A percentile compares a stretch with the other conserved stretches of the same genome.
phyloP scores from a whole-genome alignment of 2,888 invertebrate species.

The Ganaspis brasiliensis region DNA sequence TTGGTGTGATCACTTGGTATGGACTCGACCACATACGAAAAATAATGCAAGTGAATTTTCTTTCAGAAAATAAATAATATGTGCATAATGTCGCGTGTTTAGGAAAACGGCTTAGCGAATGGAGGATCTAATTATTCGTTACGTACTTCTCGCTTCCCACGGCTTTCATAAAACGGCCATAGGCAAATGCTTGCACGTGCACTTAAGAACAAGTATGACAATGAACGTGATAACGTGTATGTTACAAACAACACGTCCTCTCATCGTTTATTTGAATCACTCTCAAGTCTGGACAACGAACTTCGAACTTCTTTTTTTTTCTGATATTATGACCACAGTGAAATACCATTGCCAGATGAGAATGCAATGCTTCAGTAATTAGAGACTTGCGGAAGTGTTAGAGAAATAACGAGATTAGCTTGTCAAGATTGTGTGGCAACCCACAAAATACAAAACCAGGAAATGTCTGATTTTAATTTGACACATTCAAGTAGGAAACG shows the following conservation, averaged over 20 bases:
- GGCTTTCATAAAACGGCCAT: conserved; percentile 62
- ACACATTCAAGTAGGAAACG: not conserved
- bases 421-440: conserved; percentile 14
- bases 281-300: conserved; percentile 26
- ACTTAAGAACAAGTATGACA: conserved; percentile 30
- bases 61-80: too few species aligned
- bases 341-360: conserved; percentile 12
- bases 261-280: conserved; percentile 33
- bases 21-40: too few species aligned
- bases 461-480: conserved; percentile 10
- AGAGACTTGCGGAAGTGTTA: conserved; percentile 22
- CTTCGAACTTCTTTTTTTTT: conserved; percentile 32
- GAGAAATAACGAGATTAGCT: conserved; percentile 24
- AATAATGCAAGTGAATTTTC: too few species aligned
- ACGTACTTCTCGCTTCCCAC: conserved; percentile 65
- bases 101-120: conserved; percentile 22
- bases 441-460: conserved; percentile 13
- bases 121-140: conserved; percentile 39
- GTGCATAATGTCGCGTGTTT: conserved; percentile 21
- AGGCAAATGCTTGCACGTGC: conserved; percentile 52
- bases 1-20: too few species aligned
- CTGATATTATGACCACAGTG: conserved; percentile 3
- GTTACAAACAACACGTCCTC: conserved; percentile 26
- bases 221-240: conserved; percentile 39
- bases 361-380: conserved; percentile 34